Conservation (phyloP, 2,113 vertebrate species). For the Tichodroma muraria region DNA sequence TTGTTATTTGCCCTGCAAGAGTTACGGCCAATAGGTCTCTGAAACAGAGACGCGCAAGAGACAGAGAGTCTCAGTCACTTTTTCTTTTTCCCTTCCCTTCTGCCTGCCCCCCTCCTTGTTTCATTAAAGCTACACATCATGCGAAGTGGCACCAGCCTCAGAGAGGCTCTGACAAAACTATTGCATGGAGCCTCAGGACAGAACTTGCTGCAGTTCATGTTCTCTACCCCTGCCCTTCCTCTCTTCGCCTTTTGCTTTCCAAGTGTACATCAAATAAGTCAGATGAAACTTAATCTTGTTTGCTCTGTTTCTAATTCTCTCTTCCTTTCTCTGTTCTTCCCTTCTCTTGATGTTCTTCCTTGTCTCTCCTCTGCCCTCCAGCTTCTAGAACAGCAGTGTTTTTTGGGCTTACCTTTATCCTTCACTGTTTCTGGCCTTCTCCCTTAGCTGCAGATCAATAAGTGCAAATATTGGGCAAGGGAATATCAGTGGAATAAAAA, state of each 20-base stretch:
- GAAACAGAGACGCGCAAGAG: constrained; percentile 34
- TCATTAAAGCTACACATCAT: constrained; percentile 68
- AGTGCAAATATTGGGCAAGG: not conserved
- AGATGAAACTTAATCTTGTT: constrained; percentile 55
- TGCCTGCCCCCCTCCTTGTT: constrained; percentile 6
- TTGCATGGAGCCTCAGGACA: constrained; percentile 47
- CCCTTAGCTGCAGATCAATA: constrained; percentile 51
- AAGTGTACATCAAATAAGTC: constrained; percentile 39
- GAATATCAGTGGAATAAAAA: constrained; percentile 51
- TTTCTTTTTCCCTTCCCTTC: not conserved
- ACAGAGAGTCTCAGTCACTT: constrained; percentile 45
- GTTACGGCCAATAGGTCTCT: constrained; percentile 55
- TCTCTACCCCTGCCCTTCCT: constrained; percentile 11
- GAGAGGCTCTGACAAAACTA: constrained; percentile 27
- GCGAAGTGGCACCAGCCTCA: not conserved
- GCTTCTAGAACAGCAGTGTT: constrained; percentile 33
- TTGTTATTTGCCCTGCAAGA: constrained; percentile 63
- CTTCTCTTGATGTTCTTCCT: not conserved
- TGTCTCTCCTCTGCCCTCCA: constrained; percentile 26
- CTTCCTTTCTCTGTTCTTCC: not conserved
- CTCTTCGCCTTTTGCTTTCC: constrained; percentile 14
- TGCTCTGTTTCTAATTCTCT: constrained; percentile 10
- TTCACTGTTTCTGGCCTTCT: constrained; percentile 61
- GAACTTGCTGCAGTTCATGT: constrained; percentile 29
- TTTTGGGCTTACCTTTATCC: constrained; percentile 50